A percentile compares a stretch with the other conserved stretches of the same genome.
phyloP scores from a whole-genome alignment of 2,113 vertebrate species.

The Aythya baeri region DNA sequence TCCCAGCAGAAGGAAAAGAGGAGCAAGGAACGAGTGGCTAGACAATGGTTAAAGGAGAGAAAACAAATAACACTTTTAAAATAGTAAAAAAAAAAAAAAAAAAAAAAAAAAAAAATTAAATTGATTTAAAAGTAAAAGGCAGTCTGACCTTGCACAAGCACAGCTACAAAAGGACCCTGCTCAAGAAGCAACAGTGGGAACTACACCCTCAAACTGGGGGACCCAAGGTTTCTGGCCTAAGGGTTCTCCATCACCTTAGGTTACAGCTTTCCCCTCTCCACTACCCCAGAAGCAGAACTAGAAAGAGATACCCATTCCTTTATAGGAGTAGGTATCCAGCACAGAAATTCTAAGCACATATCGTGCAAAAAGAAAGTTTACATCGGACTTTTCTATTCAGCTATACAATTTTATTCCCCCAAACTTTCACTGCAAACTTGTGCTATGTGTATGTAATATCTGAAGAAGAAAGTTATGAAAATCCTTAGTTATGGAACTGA shows the following conservation, averaged over 20 bases:
- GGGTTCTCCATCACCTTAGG: not conserved
- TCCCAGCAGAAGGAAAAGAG: not conserved
- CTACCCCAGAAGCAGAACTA: not conserved
- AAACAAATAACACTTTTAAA: not conserved
- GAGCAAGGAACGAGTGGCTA: not conserved
- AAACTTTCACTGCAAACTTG: fast-evolving
- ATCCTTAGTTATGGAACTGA: not conserved
- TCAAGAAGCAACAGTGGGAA: not conserved
- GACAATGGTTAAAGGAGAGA: fast-evolving
- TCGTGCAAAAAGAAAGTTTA: not conserved
- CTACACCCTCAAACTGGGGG: fast-evolving
- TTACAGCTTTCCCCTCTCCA: not conserved
- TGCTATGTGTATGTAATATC: not conserved
- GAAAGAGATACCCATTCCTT: not conserved
- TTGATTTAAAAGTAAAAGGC: not conserved
- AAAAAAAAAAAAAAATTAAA: no score
- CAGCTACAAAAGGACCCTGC: not conserved
- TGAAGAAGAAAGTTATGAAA: not conserved
- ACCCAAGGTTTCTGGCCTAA: not conserved
- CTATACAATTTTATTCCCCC: not conserved
- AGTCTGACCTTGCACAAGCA: fast-evolving
- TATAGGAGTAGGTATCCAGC: not conserved
- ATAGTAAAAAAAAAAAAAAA: no score
- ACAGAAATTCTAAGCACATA: not conserved
- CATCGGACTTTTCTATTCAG: not conserved